A percentile compares a stretch with the other conserved stretches of the same genome.
phyloP scores from a whole-genome alignment of 2,888 invertebrate species.

The Lochmaea crataegi region DNA sequence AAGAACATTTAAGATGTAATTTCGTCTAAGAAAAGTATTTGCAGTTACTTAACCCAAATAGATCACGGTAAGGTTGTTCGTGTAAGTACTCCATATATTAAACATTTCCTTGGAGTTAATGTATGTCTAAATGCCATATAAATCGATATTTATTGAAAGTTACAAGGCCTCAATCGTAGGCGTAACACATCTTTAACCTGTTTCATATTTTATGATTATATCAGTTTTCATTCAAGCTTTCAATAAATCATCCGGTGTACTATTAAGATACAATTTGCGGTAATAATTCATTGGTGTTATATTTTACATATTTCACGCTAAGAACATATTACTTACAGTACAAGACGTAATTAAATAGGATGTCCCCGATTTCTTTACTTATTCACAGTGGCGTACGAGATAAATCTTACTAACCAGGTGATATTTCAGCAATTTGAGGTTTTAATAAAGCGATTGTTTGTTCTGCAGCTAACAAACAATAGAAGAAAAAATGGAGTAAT shows the following conservation, averaged over 20 bases:
- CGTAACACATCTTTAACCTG: slow-evolving; percentile 41
- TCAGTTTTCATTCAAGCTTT: slow-evolving; percentile 22
- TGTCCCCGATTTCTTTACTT: not conserved
- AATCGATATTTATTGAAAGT: slow-evolving; percentile 38
- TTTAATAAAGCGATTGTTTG: too few species aligned
- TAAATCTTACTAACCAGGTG: not conserved
- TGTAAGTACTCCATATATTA: slow-evolving; percentile 12
- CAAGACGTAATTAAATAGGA: not conserved
- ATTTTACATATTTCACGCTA: slow-evolving; percentile 5
- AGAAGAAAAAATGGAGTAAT: too few species aligned
- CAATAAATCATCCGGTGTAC: slow-evolving; percentile 22
- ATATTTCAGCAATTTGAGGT: too few species aligned
- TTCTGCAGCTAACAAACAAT: too few species aligned
- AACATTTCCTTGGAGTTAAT: slow-evolving; percentile 19
- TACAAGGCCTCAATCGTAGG: slow-evolving; percentile 44
- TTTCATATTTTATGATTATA: slow-evolving; percentile 30
- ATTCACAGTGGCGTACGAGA: not conserved
- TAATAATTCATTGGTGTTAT: slow-evolving; percentile 22
- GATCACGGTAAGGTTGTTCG: slow-evolving; percentile 13
- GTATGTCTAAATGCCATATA: slow-evolving; percentile 28
- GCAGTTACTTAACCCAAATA: slow-evolving; percentile 6
- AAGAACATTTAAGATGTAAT: not conserved
- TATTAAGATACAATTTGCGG: slow-evolving; percentile 22
- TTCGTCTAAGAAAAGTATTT: not conserved
- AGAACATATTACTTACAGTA: not conserved